Conservation (phyloP, 2,888 invertebrate species). For the Agrilus mali region DNA sequence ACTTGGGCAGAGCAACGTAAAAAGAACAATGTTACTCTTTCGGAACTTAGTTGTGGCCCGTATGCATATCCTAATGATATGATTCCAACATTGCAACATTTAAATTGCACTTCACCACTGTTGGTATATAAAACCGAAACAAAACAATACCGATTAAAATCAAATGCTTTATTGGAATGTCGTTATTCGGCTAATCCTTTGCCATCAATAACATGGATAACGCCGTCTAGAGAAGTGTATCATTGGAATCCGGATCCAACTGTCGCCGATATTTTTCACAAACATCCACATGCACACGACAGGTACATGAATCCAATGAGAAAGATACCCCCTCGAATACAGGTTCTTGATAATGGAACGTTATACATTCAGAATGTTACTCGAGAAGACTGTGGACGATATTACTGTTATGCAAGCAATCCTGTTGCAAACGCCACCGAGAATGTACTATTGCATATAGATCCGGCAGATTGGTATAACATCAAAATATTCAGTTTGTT, state of each 20-base stretch:
- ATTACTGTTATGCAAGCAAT: conserved; percentile 78
- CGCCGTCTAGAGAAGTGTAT: conserved; percentile 56
- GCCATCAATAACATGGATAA: conserved; percentile 78
- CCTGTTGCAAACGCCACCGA: conserved; percentile 67
- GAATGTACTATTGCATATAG: conserved; percentile 66
- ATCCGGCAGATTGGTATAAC: conserved; percentile 72
- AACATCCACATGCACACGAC: conserved; percentile 52
- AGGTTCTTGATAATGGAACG: conserved; percentile 64
- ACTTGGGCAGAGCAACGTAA: conserved; percentile 46
- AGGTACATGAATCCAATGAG: conserved; percentile 33
- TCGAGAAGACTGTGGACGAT: conserved; percentile 71
- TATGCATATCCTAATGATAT: conserved; percentile 56
- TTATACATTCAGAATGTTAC: conserved; percentile 58
- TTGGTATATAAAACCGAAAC: conserved; percentile 48
- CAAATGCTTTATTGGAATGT: conserved; percentile 63
- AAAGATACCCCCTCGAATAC: conserved; percentile 41
- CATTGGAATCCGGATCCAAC: conserved; percentile 68
- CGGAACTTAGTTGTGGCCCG: conserved; percentile 51
- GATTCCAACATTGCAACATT: conserved; percentile 53
- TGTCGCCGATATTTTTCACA: conserved; percentile 50
- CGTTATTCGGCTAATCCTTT: conserved; percentile 62
- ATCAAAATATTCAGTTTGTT: conserved; percentile 75
- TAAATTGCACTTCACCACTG: conserved; percentile 57
- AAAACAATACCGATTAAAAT: conserved; percentile 48
- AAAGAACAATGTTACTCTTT: conserved; percentile 34